Evolutionary conservation across 2,888 invertebrate genomes (phyloP).

Genomic region (Latheticus oryzae): DNA sequence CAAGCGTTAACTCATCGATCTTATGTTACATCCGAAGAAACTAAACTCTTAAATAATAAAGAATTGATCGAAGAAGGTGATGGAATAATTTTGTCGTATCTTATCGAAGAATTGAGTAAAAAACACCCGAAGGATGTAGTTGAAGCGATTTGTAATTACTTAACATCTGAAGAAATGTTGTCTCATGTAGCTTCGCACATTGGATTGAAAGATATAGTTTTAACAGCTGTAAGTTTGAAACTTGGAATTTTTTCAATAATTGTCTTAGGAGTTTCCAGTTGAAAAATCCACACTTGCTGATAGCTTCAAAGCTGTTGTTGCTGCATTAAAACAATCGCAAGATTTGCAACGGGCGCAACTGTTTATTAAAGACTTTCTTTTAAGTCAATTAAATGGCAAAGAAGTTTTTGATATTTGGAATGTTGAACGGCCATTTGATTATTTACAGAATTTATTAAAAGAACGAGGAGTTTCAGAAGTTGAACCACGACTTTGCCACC

Average conservation of each 20-base stretch:
- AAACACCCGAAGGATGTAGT: constrained; percentile 82
- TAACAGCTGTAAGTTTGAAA: constrained; percentile 74
- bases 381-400: constrained; percentile 85
- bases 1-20: constrained; percentile 85
- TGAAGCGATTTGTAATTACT: constrained; percentile 73
- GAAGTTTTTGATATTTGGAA: constrained; percentile 88
- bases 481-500: constrained; percentile 86
- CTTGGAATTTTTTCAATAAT: neutral
- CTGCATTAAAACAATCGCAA: constrained; percentile 77
- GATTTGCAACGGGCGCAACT: constrained; percentile 74
- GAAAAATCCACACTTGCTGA: constrained; percentile 74
- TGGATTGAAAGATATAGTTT: constrained; percentile 85
- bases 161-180: constrained; percentile 76
- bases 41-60: constrained; percentile 74
- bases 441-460: constrained; percentile 74
- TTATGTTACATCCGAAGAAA: constrained; percentile 78
- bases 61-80: constrained; percentile 77
- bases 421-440: constrained; percentile 80
- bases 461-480: constrained; percentile 67
- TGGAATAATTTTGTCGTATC: constrained; percentile 73
- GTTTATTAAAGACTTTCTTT: constrained; percentile 89
- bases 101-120: constrained; percentile 75
- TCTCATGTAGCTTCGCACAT: constrained; percentile 79
- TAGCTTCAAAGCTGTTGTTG: constrained; percentile 85
- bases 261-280: constrained; percentile 77